These are phyloP conservation scores for Entomobrya multifasciata DNA, from an alignment of 2,888 invertebrate species.

Conservation along the genomic window DNA sequence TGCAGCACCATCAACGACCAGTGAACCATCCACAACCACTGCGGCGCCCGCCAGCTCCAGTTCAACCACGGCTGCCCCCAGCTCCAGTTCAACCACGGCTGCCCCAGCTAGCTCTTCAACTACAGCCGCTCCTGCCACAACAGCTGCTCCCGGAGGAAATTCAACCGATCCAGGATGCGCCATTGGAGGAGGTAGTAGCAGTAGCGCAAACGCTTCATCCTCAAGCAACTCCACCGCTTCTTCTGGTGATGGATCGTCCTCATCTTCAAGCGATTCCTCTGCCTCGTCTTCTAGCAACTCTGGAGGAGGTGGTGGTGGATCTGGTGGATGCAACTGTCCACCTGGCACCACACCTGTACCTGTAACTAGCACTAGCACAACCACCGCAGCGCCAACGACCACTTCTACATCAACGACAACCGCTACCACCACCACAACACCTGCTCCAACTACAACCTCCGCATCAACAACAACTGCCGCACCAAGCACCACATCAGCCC, in stretches of 20 bases:
- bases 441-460: constrained; percentile 15
- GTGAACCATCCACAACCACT: neutral
- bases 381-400: constrained; percentile 11
- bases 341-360: constrained; percentile 21
- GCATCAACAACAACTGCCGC: neutral
- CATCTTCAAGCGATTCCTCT: constrained; percentile 2
- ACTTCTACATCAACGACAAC: constrained; percentile 14
- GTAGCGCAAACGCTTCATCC: neutral
- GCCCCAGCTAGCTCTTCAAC: neutral
- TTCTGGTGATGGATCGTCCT: neutral
- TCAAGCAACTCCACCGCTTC: constrained; percentile 1
- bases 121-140: neutral
- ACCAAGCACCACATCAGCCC: too few relatives aligned
- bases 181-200: neutral
- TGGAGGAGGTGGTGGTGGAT: too few relatives aligned
- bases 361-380: constrained; percentile 23
- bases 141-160: neutral
- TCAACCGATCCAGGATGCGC: neutral
- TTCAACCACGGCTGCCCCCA: neutral
- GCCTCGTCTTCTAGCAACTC: constrained; percentile 4
- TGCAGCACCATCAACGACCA: neutral
- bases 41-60: too few relatives aligned
- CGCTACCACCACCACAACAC: neutral
- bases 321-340: constrained; percentile 2
- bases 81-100: neutral